Evolutionary conservation across 2,797 vertebrate genomes (phyloP), one percentile per base, ranked within the genome.

Genomic region (Rhinella marina): DNA sequence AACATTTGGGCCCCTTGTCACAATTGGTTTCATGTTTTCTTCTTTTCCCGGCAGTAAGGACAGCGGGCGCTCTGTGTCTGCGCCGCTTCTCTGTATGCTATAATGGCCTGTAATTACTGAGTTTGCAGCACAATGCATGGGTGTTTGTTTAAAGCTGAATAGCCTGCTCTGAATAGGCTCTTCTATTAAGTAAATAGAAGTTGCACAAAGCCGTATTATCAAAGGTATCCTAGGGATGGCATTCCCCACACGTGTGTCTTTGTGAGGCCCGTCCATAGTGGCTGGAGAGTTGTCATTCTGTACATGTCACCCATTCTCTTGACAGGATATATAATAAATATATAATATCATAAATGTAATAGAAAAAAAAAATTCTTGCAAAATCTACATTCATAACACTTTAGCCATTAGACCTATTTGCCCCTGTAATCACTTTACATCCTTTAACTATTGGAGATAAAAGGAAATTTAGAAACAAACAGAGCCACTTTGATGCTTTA

Each of bases 1-100:
- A 94, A 94, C 95, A 94, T 94, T 95, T 95, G 95, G 95, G 94
- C 92, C 93, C 93, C 95, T 95, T 95, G 93, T 94, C 92, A 95
- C 93, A 95, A 96, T 95, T 95, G 95, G 95, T 94, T 95, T 86
- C 88, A 78, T 89, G 80, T 81, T 76, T 89, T 82, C 76, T 83
- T 78, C 78, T 88, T 88, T 73, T 1, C 13, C 62, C 25, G 21
- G 79, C 48, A 57, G 72, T 77, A 82, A 86, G 84, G 84, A 89
- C 84, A 89, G 80, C 79, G 59, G 88, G 68, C 84, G 27, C 83
- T 78, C 79, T 86, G 80, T 70, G 94, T 92, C 93, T 93, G 91
- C 91, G 88, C 92, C 92, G 94, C 95, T 92, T 95, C 79, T 76
- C 95, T 95, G 94, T 95, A 89, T 92, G 91, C 93, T 59, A 13